Conservation (phyloP, 2,113 vertebrate species). For the Hippocampus mohnikei region DNA sequence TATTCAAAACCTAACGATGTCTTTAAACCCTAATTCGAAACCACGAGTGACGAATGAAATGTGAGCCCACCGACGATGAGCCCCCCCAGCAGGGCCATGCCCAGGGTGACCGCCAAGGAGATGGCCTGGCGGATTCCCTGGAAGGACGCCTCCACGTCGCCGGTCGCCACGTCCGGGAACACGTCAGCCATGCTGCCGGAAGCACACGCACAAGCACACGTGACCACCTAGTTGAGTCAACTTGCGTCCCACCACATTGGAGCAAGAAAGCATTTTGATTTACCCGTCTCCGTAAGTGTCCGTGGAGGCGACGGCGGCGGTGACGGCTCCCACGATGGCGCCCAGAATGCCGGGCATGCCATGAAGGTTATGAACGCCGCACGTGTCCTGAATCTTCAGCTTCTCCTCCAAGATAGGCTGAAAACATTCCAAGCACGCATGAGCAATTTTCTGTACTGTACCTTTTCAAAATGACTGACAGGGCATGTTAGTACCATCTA, state of each 20-base stretch:
- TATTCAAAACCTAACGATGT: background rate
- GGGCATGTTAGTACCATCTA: background rate
- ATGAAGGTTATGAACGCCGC: slow-evolving; percentile 86
- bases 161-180: slow-evolving; percentile 68
- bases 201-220: background rate
- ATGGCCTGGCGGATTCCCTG: slow-evolving; percentile 76
- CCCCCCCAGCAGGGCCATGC: slow-evolving; percentile 77
- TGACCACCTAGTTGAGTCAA: background rate
- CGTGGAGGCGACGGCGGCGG: slow-evolving; percentile 66
- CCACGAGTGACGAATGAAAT: background rate
- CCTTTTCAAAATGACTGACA: background rate
- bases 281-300: slow-evolving; percentile 80
- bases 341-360: slow-evolving; percentile 89
- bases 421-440: background rate
- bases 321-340: slow-evolving; percentile 77
- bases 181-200: slow-evolving; percentile 71
- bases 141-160: accelerated
- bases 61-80: slow-evolving; percentile 76
- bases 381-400: slow-evolving; percentile 85
- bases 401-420: slow-evolving; percentile 80
- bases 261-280: slow-evolving; percentile 24
- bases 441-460: background rate
- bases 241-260: background rate
- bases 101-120: slow-evolving; percentile 79
- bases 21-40: background rate